Conservation (phyloP, 2,797 vertebrate species). For the Leucoraja ocellata region DNA sequence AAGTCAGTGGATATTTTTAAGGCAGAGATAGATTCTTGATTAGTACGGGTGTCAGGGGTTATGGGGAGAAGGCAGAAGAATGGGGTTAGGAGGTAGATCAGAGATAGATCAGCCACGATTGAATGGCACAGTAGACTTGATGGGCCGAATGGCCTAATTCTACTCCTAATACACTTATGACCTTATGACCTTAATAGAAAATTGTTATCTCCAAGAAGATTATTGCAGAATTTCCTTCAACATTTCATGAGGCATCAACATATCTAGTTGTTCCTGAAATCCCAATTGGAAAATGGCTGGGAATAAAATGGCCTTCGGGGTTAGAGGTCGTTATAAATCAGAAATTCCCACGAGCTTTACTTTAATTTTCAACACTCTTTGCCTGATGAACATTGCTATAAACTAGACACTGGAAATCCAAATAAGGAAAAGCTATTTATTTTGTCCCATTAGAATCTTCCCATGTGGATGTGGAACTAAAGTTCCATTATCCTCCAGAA, state of each 20-base stretch:
- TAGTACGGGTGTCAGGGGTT: too few relatives aligned
- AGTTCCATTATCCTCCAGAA: neutral
- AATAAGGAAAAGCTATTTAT: slow-evolving; percentile 31
- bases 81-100: too few relatives aligned
- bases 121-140: neutral
- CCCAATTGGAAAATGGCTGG: neutral
- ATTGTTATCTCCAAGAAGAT: neutral
- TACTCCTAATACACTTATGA: neutral
- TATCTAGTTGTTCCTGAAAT: neutral
- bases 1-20: too few relatives aligned
- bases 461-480: slow-evolving; percentile 22
- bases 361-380: slow-evolving; percentile 20
- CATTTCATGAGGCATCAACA: neutral
- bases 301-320: neutral
- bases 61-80: too few relatives aligned
- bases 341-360: neutral
- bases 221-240: neutral
- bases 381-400: slow-evolving; percentile 8
- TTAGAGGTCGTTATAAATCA: neutral
- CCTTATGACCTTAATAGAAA: neutral
- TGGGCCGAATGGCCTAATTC: neutral
- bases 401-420: neutral
- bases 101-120: too few relatives aligned
- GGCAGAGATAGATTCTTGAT: too few relatives aligned
- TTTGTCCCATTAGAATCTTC: neutral